Evolutionary conservation across 1,140 invertebrate genomes (phyloP).

Genomic region (Pseudobourletiella spinata): DNA sequence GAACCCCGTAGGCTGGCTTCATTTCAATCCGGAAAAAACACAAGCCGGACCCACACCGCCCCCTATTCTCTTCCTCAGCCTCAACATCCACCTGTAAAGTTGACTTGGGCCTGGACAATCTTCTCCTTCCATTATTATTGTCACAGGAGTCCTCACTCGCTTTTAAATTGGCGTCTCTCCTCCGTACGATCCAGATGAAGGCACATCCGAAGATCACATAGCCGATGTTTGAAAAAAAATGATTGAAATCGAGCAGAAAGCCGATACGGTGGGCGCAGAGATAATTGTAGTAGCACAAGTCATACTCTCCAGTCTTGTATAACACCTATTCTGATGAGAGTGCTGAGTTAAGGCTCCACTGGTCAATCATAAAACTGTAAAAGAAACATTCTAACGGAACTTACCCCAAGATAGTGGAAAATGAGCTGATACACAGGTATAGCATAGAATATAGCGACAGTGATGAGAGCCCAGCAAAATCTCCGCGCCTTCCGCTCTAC

Average conservation of each 20-base stretch:
- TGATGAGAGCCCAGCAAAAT: conserved; percentile 61
- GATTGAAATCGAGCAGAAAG: conserved; percentile 70
- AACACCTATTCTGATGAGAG: conserved; percentile 51
- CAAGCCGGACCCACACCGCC: conserved; percentile 1
- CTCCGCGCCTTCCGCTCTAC: conserved; percentile 10
- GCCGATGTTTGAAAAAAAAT: conserved; percentile 79
- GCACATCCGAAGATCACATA: conserved; percentile 69
- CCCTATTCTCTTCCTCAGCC: conserved; percentile 42
- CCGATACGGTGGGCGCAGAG: conserved; percentile 70
- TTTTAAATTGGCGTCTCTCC: conserved; percentile 42
- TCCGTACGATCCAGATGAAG: conserved; percentile 54
- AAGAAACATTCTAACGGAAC: too few relatives aligned
- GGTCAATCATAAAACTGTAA: too few relatives aligned
- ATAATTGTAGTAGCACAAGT: conserved; percentile 90
- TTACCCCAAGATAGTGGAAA: conserved; percentile 68
- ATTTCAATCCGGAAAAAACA: conserved; percentile 12
- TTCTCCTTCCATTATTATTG: neutral
- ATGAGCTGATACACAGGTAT: conserved; percentile 80
- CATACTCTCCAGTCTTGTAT: conserved; percentile 72
- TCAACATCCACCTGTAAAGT: conserved; percentile 16
- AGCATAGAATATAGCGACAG: conserved; percentile 77
- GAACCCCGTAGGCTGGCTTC: conserved; percentile 53
- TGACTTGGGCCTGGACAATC: neutral
- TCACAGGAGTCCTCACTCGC: neutral
- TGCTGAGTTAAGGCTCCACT: too few relatives aligned